Evolutionary conservation across 1,140 invertebrate species (phyloP), one percentile per base, ranked within the genome.

Genomic region (Bicyclus anynana): DNA sequence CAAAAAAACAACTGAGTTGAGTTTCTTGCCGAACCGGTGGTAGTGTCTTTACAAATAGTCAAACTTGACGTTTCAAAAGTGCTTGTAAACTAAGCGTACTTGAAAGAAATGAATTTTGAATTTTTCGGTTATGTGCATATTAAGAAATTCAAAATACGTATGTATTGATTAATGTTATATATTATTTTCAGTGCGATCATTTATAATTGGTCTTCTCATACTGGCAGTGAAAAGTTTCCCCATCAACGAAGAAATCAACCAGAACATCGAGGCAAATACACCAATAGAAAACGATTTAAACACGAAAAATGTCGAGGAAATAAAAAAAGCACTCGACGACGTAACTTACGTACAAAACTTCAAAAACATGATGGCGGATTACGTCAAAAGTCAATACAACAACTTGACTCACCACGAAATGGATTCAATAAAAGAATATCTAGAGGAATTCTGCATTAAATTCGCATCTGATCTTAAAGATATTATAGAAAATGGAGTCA

Each of bases 391-490:
- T 12, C 52, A 58, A 42, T 62, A 67, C 12, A 47, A 58, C 0
- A 54, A 71, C 44, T 29, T 73, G 10, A 67, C 70, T 0, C 18
- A 29, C 7, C 33, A 59, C 10, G 63, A 74, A 12, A 61, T 67
- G 57, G 53, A 65, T 4, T 50, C 48, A 46, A 59, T 74, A 0
- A 62, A 60, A 38, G 38, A 38, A 0, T 56, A 56, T 26, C 18
- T 74, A 13, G 72, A 74, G 47, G 61, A 63, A 0, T 74, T 77
- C 16, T 38, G 73, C 6, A 50, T 62, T 12, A 67, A 62, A 12
- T 69, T 77, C 23, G 64, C 69, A 0, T 53, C 33, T 14, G 72
- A 77, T 44, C 33, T 77, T 2, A 65, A 58, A 50, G 59, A 74
- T 12, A 57, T 72, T 2, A 52, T 69, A 4, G 59, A 65, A 6